Evolutionary conservation across 2,113 vertebrate genomes (phyloP), one percentile per base, ranked within the genome.

Genomic region (Paedocypris sp.): DNA sequence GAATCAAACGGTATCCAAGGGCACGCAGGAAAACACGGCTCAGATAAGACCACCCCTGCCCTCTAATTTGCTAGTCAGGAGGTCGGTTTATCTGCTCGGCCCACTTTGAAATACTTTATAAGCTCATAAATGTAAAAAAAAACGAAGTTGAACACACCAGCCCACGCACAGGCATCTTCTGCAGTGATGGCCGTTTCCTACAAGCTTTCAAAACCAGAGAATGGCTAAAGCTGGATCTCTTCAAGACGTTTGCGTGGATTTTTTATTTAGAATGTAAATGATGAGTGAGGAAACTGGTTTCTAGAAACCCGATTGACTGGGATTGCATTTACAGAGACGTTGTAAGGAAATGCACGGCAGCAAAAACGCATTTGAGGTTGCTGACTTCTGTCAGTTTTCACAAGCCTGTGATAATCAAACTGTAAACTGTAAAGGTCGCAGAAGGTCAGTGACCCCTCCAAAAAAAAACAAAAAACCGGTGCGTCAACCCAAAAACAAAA

Each of bases 1-100:
- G 67, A 73, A 70, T 62, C 68, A 70, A 76, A 72, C 70, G 6
- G 33, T 79, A 78, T 78, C 83, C 82, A 79, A 86, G 82, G 73
- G 42, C 76, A 75, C 25, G 2, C 33, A 69, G 72, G 75, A 81
- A 84, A 79, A 73, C 57, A 25, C 33, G 10, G 48, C 66, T 29
- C 59, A 6, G 67, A 67, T 46, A 67, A 69, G 47, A 22, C 3
- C 7, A 20, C 60, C 49, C 53, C 26, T 68, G 20, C 47, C 62
- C 57, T 75, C 70, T 60, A 66, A 48, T 43, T 56, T 67, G 26
- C 42, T 22, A 29, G 61, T 62, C 51, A 64, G 56, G 36, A 46
- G 47, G 33, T 19, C 16, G n/a, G 47, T 67, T 69, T 72, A 72
- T 74, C 64, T 26, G 64, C 26, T 39, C 45, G 36, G 52, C 42